A percentile compares a stretch with the other conserved stretches of the same genome.
Conservation (phyloP, 2,888 invertebrate species). For the Clusia tigrina region DNA sequence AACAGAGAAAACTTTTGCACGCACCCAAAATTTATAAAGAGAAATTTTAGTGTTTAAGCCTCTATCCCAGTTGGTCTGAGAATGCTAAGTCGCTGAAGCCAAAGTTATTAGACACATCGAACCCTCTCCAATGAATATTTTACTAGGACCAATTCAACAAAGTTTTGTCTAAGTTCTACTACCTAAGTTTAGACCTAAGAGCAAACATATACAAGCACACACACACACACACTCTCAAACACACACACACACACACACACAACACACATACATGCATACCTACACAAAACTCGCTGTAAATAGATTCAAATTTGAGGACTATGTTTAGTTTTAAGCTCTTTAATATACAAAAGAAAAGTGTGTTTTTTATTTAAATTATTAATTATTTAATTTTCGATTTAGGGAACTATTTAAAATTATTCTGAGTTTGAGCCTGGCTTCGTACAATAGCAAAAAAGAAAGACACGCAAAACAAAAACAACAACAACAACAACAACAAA, state of each 20-base stretch:
- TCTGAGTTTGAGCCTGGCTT: no score
- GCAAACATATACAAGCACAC: constrained; percentile 22
- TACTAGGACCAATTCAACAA: constrained; percentile 19
- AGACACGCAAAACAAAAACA: no score
- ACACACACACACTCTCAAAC: no score
- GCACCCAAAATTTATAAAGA: no score
- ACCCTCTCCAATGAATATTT: constrained; percentile 40
- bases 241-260: no score
- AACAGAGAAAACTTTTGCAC: no score
- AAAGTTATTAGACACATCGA: constrained; percentile 48
- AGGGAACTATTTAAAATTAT: constrained; percentile 1
- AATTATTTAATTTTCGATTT: constrained; percentile 21
- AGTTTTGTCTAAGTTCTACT: constrained; percentile 15
- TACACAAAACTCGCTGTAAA: constrained; percentile 25
- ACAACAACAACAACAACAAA: no score
- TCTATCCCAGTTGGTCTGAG: constrained; percentile 40
- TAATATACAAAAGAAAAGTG: constrained; percentile 23
- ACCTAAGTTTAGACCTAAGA: constrained; percentile 32
- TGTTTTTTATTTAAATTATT: constrained; percentile 24
- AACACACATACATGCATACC: no score
- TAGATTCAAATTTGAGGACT: constrained; percentile 32
- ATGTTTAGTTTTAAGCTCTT: constrained; percentile 26
- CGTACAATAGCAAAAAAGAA: no score
- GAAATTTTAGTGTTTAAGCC: constrained; percentile 28
- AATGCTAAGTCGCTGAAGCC: constrained; percentile 58